Evolutionary conservation across 2,113 vertebrate genomes (phyloP).

Genomic region (Rynchops niger): DNA sequence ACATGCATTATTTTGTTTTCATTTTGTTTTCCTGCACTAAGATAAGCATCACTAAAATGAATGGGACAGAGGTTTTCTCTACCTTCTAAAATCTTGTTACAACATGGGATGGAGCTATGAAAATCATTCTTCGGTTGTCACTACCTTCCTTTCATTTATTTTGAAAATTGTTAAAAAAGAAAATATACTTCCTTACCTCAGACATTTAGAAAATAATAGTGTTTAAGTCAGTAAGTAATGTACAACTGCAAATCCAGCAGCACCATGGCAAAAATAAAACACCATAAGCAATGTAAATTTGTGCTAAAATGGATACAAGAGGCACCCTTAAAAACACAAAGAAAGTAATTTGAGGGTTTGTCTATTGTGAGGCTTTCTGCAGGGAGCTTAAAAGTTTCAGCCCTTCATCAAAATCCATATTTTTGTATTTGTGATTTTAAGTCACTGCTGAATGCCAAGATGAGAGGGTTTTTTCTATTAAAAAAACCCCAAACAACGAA

Average conservation of each 20-base stretch:
- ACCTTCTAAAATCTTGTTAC: slow-evolving; percentile 51
- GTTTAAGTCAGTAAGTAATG: slow-evolving; percentile 71
- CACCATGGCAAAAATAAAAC: slow-evolving; percentile 60
- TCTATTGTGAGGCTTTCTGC: slow-evolving; percentile 18
- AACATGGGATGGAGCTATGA: slow-evolving; percentile 14
- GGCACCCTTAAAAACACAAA: background rate
- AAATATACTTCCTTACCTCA: slow-evolving; percentile 55
- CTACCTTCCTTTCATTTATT: slow-evolving; percentile 52
- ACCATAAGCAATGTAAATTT: slow-evolving; percentile 51
- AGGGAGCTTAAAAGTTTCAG: slow-evolving; percentile 46
- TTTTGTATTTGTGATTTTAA: slow-evolving; percentile 29
- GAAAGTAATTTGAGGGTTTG: background rate
- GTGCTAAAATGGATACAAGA: slow-evolving; percentile 31
- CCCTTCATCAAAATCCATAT: slow-evolving; percentile 21
- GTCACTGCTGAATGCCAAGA: slow-evolving; percentile 31
- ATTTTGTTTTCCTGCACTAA: slow-evolving; percentile 48
- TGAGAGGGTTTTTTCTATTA: background rate
- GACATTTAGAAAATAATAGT: slow-evolving; percentile 67
- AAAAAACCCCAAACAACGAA: background rate
- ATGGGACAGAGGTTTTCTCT: slow-evolving; percentile 30
- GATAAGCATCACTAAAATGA: slow-evolving; percentile 63
- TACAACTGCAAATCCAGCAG: slow-evolving; percentile 59
- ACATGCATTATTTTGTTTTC: slow-evolving; percentile 50
- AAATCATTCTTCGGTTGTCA: slow-evolving; percentile 39
- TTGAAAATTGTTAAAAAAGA: slow-evolving; percentile 64